phyloP scores from a whole-genome alignment of 2,888 invertebrate species.

The Ophion ellenae region DNA sequence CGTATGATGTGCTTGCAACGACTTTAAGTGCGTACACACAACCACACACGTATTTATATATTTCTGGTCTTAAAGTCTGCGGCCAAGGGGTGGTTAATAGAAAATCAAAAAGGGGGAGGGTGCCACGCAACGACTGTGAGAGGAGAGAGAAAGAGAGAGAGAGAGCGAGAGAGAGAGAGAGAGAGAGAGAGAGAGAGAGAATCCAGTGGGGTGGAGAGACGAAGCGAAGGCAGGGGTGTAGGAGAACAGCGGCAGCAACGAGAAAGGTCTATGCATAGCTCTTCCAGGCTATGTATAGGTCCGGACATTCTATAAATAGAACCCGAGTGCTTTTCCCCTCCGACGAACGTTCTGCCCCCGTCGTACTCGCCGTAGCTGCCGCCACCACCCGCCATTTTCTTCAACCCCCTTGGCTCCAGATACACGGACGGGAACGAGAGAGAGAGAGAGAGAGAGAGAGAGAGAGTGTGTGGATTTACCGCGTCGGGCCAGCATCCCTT shows the following conservation, averaged over 20 bases:
- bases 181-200: not conserved
- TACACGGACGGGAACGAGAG: constrained; percentile 1
- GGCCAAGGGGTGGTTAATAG: constrained; percentile 1
- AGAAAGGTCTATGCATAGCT: constrained; percentile 80
- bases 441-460: constrained; percentile 37
- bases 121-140: not conserved
- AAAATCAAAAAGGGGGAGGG: not conserved
- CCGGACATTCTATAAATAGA: constrained; percentile 82
- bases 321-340: constrained; percentile 74
- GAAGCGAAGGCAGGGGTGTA: constrained; percentile 64
- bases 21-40: not conserved
- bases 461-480: constrained; percentile 50
- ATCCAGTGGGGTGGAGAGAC: constrained; percentile 17
- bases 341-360: constrained; percentile 47
- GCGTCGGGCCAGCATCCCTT: constrained; percentile 59
- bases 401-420: constrained; percentile 61
- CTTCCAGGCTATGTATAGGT: constrained; percentile 81
- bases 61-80: constrained; percentile 3
- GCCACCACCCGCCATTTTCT: constrained; percentile 52
- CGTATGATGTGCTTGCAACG: not conserved
- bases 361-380: constrained; percentile 45
- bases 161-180: not conserved
- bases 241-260: constrained; percentile 64
- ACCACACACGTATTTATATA: not conserved
- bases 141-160: not conserved